A percentile compares a stretch with the other conserved stretches of the same genome.
Conservation (phyloP, 2,797 vertebrate species). For the Cryptoblepharus egeriae region DNA sequence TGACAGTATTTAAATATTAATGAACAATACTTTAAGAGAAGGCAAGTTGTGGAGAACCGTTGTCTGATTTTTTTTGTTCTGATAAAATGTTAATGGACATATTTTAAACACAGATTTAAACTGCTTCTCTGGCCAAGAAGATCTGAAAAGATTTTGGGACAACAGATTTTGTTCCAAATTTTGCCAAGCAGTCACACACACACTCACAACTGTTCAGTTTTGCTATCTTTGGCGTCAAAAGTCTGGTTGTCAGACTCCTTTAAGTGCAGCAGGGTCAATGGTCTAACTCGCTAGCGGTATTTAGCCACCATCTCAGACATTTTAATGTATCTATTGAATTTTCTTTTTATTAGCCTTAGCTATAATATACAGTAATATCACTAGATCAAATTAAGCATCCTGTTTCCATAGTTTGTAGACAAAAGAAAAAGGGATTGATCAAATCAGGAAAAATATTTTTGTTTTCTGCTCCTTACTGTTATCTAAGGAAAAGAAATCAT, state of each 20-base stretch:
- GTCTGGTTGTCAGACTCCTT: constrained; percentile 65
- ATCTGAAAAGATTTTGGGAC: constrained; percentile 37
- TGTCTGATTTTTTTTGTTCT: constrained; percentile 8
- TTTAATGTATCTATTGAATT: constrained; percentile 76
- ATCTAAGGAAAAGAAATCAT: constrained; percentile 43
- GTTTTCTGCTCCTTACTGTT: constrained; percentile 53
- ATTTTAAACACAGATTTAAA: constrained; percentile 57
- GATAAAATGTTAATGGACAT: constrained; percentile 35
- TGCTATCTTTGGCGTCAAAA: constrained; percentile 65
- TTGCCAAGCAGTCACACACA: neutral
- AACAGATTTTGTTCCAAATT: constrained; percentile 53
- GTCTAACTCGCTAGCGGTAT: constrained; percentile 48
- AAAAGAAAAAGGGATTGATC: constrained; percentile 52
- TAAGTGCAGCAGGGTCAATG: constrained; percentile 71
- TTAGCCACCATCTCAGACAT: constrained; percentile 63
- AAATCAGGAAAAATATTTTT: constrained; percentile 50
- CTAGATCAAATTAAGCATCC: constrained; percentile 62
- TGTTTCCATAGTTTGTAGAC: constrained; percentile 71
- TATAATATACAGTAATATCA: constrained; percentile 58
- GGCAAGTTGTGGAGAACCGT: constrained; percentile 33
- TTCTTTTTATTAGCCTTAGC: constrained; percentile 74
- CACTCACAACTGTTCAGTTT: neutral
- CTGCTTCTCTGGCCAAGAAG: constrained; percentile 45
- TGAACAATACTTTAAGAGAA: constrained; percentile 31
- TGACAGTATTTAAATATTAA: constrained; percentile 60